These are phyloP conservation scores for Clarias gariepinus DNA, from an alignment of 2,113 vertebrate species.

Conservation along the genomic window DNA sequence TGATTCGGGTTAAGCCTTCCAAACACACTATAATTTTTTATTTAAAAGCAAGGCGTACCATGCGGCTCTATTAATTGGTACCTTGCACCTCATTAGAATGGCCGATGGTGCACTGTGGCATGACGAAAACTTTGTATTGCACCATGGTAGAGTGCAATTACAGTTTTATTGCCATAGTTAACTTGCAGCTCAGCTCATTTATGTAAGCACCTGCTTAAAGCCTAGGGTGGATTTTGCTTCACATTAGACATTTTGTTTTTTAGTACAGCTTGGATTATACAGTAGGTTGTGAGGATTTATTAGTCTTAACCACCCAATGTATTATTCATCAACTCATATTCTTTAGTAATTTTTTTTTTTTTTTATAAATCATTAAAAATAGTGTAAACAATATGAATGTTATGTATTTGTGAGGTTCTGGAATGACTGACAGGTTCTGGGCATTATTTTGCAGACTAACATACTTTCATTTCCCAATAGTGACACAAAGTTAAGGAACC, in stretches of 20 bases:
- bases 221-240: neutral
- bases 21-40: neutral
- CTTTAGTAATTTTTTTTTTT: too few species aligned
- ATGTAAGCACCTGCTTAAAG: conserved; percentile 7
- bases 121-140: conserved; percentile 7
- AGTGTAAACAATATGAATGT: neutral
- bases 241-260: neutral
- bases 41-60: neutral
- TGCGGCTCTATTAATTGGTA: neutral
- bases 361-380: neutral
- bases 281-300: neutral
- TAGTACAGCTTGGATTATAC: neutral
- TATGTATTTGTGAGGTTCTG: neutral
- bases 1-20: neutral
- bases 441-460: neutral
- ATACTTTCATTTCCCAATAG: neutral
- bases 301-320: neutral
- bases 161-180: conserved; percentile 10
- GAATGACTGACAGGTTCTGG: neutral
- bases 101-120: neutral
- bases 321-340: neutral
- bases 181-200: conserved; percentile 2
- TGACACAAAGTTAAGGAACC: neutral
- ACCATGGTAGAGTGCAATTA: conserved; percentile 5
- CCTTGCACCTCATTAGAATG: neutral